Conservation (phyloP, 2,797 vertebrate species). For the Cottoperca gobio region DNA sequence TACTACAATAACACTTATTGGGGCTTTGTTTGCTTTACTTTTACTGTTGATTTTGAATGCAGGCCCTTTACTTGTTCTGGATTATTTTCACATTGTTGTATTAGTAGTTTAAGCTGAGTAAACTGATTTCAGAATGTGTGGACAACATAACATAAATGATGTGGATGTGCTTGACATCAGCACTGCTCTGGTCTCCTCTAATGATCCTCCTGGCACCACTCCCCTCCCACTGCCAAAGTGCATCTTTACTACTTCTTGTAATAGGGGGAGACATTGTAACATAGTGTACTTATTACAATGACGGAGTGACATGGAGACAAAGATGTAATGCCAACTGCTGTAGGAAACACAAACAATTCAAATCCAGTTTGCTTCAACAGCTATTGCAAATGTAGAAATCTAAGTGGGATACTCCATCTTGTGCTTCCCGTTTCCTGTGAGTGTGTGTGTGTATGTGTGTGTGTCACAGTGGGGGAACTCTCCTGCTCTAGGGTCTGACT, state of each 20-base stretch:
- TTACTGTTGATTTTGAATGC: not conserved
- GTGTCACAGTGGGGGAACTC: slow-evolving; percentile 51
- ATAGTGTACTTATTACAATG: slow-evolving; percentile 23
- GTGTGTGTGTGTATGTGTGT: slow-evolving; percentile 50
- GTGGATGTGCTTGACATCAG: not conserved
- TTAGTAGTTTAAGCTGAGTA: not conserved
- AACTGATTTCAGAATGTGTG: not conserved
- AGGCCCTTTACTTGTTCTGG: not conserved
- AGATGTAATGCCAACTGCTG: slow-evolving; percentile 22
- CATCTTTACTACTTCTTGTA: not conserved
- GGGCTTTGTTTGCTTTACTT: not conserved
- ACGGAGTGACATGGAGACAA: slow-evolving; percentile 17
- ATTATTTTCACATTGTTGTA: not conserved
- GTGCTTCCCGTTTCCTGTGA: slow-evolving; percentile 23
- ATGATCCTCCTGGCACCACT: slow-evolving; percentile 21
- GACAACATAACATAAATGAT: not conserved
- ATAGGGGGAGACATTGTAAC: slow-evolving; percentile 18
- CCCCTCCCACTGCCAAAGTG: slow-evolving; percentile 12
- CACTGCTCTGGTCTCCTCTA: slow-evolving; percentile 15
- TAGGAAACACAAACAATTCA: slow-evolving; percentile 27
- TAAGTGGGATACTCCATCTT: slow-evolving; percentile 16
- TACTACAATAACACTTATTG: not conserved
- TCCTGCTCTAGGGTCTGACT: slow-evolving; percentile 62
- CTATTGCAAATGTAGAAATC: slow-evolving; percentile 14
- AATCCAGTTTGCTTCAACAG: slow-evolving; percentile 14